Conservation (phyloP, 1,140 invertebrate genomes). For the Leptopilina clavipes region DNA sequence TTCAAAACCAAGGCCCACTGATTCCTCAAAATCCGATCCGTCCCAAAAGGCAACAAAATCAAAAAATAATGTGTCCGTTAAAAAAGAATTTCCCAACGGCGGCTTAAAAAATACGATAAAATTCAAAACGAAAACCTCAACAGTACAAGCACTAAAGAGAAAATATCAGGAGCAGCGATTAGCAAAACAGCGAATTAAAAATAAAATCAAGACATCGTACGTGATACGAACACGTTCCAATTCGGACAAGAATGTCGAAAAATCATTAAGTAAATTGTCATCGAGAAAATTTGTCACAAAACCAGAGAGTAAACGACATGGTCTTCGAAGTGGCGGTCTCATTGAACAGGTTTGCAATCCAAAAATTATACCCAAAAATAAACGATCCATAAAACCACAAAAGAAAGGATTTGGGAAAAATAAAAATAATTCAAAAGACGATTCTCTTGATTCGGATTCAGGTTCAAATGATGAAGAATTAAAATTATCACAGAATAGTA, state of each 20-base stretch:
- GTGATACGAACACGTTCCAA: slow-evolving; percentile 70
- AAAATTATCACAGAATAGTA: slow-evolving; percentile 8
- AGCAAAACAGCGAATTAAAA: slow-evolving; percentile 74
- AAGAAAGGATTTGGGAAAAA: slow-evolving; percentile 55
- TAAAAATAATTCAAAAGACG: slow-evolving; percentile 46
- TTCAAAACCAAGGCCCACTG: slow-evolving; percentile 41
- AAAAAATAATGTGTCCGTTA: slow-evolving; percentile 54
- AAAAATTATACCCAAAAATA: slow-evolving; percentile 18
- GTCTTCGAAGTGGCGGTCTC: slow-evolving; percentile 65
- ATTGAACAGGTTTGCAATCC: slow-evolving; percentile 46
- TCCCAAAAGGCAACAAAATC: slow-evolving; percentile 56
- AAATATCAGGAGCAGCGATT: slow-evolving; percentile 81
- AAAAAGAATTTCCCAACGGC: slow-evolving; percentile 53
- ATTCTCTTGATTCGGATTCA: slow-evolving; percentile 61
- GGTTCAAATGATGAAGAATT: slow-evolving; percentile 64
- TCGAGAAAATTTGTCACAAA: slow-evolving; percentile 61
- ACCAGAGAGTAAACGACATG: slow-evolving; percentile 64
- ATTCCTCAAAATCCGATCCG: slow-evolving; percentile 49
- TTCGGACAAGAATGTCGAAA: slow-evolving; percentile 58
- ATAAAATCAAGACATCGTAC: slow-evolving; percentile 65
- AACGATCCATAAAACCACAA: slow-evolving; percentile 51
- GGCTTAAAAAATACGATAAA: slow-evolving; percentile 59
- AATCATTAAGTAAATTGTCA: slow-evolving; percentile 53
- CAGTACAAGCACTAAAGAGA: slow-evolving; percentile 78
- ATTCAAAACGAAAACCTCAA: slow-evolving; percentile 69